phyloP scores from a whole-genome alignment of 2,888 invertebrate genomes.

The Eremobia ochroleuca region DNA sequence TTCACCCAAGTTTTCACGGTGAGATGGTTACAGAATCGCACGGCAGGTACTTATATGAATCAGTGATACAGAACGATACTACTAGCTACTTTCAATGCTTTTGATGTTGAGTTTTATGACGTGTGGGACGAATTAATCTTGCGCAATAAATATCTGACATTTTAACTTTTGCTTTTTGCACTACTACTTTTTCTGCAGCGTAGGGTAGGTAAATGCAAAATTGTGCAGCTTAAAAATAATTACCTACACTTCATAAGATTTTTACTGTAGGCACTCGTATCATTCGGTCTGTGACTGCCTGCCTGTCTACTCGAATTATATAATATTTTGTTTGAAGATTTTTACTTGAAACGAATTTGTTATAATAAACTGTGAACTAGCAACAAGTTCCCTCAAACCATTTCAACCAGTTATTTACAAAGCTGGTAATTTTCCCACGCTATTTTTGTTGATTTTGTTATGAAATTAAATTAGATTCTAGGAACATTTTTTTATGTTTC shows the following conservation, averaged over 20 bases:
- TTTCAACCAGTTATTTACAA: slow-evolving; percentile 19
- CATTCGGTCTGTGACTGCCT: neutral
- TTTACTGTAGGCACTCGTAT: no score
- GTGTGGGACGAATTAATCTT: neutral
- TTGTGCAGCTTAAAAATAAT: neutral
- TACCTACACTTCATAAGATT: neutral
- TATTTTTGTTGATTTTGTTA: slow-evolving; percentile 21
- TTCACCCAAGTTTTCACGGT: no score
- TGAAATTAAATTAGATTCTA: neutral
- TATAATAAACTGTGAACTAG: slow-evolving; percentile 16
- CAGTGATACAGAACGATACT: no score
- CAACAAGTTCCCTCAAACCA: slow-evolving; percentile 10
- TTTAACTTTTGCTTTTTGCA: neutral
- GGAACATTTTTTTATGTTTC: neutral
- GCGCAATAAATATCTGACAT: neutral
- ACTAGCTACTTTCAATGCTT: neutral
- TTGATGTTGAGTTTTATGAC: neutral
- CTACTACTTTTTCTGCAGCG: neutral
- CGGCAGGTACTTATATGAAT: no score
- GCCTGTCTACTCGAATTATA: neutral
- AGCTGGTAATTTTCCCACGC: slow-evolving; percentile 36
- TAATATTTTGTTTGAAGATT: neutral
- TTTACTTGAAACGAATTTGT: slow-evolving; percentile 19
- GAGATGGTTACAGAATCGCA: no score
- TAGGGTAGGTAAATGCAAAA: neutral